phyloP scores from a whole-genome alignment of 2,113 vertebrate genomes.

The Brachypodius melanocephalos region DNA sequence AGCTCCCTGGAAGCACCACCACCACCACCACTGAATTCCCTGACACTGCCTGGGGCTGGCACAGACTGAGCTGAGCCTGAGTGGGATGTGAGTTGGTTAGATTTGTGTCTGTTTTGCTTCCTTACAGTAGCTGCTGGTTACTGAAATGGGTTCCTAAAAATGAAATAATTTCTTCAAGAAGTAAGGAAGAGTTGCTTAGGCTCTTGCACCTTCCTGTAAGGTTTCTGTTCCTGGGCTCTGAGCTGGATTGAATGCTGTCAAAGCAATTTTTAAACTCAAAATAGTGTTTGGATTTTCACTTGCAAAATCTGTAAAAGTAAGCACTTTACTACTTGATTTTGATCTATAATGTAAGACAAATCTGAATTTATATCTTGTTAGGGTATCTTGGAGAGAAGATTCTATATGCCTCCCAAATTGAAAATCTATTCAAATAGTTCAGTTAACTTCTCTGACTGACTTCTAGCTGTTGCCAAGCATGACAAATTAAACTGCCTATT shows the following conservation, averaged over 20 bases:
- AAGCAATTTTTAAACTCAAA: neutral
- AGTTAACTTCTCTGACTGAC: neutral
- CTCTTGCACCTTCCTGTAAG: neutral
- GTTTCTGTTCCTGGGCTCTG: neutral
- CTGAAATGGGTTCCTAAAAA: neutral
- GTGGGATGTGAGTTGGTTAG: neutral
- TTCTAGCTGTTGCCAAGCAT: neutral
- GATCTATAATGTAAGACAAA: neutral
- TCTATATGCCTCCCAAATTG: neutral
- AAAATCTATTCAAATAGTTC: neutral
- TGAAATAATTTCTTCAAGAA: neutral
- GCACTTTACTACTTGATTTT: neutral
- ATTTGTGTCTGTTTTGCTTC: neutral
- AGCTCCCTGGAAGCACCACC: neutral
- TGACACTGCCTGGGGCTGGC: neutral
- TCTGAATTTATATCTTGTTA: neutral
- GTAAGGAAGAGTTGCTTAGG: neutral
- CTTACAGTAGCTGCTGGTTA: neutral
- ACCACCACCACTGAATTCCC: neutral
- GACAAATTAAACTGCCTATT: neutral
- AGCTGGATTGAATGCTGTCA: neutral
- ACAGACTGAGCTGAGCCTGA: neutral
- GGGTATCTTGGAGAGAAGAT: neutral
- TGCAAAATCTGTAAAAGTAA: neutral
- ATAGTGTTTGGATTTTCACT: neutral